Base-by-base conservation (phyloP, 2,113 vertebrate species). In the Sakesphorus luctuosus region DNA sequence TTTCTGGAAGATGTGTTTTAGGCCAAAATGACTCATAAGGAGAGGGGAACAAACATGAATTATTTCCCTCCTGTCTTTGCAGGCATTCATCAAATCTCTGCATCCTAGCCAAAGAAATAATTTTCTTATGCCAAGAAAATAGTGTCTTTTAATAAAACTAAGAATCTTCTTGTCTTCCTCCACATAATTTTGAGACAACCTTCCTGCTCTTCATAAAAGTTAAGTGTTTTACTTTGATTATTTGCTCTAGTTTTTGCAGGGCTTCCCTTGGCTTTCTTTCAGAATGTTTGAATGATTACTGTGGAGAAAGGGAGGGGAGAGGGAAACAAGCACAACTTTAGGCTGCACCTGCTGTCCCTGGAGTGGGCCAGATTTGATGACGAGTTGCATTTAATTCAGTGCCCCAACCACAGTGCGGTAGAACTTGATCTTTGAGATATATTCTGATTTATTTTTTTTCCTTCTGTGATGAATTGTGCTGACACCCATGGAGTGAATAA, bases 291-390 rank as follows among this genome's bases (percentile, higher is more conserved):
- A 90, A 24, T 81, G 52, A 62, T 4, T 62, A 46, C 55, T 53
- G 46, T 15, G 66, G 75, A 73, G 47, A 55, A 88, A 95, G 75
- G 85, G 93, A 96, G 47, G 28, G 13, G 62, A 92, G 59, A 92
- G 47, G 68, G 61, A 90, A 96, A 89, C 11, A 25, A 66, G 53
- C 25, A 58, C 28, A 65, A 31, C 33, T 84, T 74, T 35, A 87
- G 18, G 65, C 72, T 95, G 94, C 96, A 98, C 97, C 96, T 98
- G 96, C 79, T 97, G 83, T 86, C 79, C 36, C 43, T 80, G 59
- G 36, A 28, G 6, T 3, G 16, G 58, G 31, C 13, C 69, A 83
- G 52, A 66, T 44, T 81, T 2, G 2, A 17, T 11, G 35, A 31
- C 11, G 47, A 89, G 25, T 10, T 67, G 31, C 8, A 24, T 68